Percentiles rank a stretch among this genome's conserved stretches.
These are phyloP conservation scores for Leucoraja erinaceus DNA, from an alignment of 2,113 vertebrate species.

Conservation along the genomic window DNA sequence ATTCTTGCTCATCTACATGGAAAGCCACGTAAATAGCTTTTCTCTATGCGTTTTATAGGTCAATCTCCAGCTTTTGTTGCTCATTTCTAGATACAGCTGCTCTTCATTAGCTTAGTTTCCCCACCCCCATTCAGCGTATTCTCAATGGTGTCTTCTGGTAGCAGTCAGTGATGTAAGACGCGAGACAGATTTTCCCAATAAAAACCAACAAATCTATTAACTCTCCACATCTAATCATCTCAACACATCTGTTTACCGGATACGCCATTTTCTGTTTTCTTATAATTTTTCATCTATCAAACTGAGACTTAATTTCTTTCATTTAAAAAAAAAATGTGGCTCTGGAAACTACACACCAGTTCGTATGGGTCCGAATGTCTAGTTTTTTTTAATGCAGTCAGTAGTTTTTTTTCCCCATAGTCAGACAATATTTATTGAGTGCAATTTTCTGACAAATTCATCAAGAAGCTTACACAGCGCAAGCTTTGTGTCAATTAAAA, in stretches of 20 bases:
- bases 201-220: slow-evolving; percentile 6
- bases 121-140: neutral
- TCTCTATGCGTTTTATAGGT: neutral
- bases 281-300: slow-evolving; percentile 2
- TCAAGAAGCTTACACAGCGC: neutral
- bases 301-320: neutral
- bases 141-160: slow-evolving; percentile 8
- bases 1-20: neutral
- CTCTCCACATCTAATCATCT: slow-evolving; percentile 27
- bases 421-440: neutral
- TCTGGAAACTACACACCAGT: neutral
- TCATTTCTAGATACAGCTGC: slow-evolving; percentile 30
- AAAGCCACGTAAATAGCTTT: slow-evolving; percentile 31
- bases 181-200: slow-evolving; percentile 29
- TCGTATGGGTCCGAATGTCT: neutral
- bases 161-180: slow-evolving; percentile 22
- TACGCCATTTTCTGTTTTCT: neutral
- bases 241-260: slow-evolving; percentile 24
- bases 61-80: neutral
- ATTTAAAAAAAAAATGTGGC: neutral
- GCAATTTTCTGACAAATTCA: slow-evolving; percentile 26
- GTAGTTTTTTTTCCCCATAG: neutral
- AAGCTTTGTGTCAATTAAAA: neutral
- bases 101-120: slow-evolving; percentile 10
- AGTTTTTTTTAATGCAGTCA: neutral